A percentile compares a stretch with the other conserved stretches of the same genome.
phyloP scores from a whole-genome alignment of 2,888 invertebrate species.

The Ophion ventricosus region DNA sequence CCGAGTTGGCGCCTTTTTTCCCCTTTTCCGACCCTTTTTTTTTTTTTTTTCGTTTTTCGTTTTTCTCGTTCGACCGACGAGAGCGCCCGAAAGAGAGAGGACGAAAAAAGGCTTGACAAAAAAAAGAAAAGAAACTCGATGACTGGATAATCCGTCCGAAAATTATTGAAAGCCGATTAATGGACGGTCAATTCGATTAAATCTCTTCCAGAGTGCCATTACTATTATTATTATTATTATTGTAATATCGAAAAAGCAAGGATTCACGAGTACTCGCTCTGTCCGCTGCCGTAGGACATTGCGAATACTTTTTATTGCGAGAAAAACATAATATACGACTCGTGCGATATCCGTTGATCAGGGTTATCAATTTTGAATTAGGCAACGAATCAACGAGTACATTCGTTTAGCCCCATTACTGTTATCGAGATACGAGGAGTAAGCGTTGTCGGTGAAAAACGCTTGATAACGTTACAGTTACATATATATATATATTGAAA shows the following conservation, averaged over 20 bases:
- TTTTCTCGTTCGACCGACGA: neutral
- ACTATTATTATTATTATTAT: constrained; percentile 38
- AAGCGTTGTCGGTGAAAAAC: constrained; percentile 26
- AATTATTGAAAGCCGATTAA: constrained; percentile 42
- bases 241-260: constrained; percentile 44
- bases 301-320: constrained; percentile 49
- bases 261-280: constrained; percentile 58
- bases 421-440: constrained; percentile 33
- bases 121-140: constrained; percentile 30
- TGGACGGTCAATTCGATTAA: constrained; percentile 1
- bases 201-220: constrained; percentile 33
- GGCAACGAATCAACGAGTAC: constrained; percentile 46
- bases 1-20: constrained; percentile 16
- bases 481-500: constrained; percentile 18
- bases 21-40: constrained; percentile 7
- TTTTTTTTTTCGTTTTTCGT: constrained; percentile 1
- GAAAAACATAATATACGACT: constrained; percentile 29
- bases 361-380: constrained; percentile 57
- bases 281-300: constrained; percentile 40
- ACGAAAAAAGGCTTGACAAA: constrained; percentile 21
- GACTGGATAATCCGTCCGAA: constrained; percentile 64
- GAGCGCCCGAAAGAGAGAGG: neutral
- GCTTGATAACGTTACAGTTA: constrained; percentile 56
- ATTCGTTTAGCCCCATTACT: constrained; percentile 43
- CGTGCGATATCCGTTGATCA: constrained; percentile 63